These are phyloP conservation scores for Cheilinus undulatus DNA, from an alignment of 2,113 vertebrate species.

Conservation along the genomic window DNA sequence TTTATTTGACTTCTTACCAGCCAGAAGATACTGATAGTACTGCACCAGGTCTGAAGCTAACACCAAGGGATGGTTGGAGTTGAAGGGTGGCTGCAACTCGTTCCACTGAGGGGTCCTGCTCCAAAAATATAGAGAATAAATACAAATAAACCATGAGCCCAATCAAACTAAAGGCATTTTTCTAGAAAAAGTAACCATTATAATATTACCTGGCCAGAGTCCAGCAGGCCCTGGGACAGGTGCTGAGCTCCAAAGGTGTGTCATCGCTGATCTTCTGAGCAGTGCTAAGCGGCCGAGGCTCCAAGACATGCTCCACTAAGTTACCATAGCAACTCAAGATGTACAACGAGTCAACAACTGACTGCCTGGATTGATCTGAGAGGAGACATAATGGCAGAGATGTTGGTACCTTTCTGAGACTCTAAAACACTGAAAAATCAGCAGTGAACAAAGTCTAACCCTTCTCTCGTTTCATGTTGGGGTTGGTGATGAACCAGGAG, in stretches of 20 bases:
- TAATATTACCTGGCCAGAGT: constrained; percentile 89
- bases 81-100: constrained; percentile 97
- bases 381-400: neutral
- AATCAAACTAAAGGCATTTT: accelerated
- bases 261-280: constrained; percentile 95
- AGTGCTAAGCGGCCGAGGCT: constrained; percentile 93
- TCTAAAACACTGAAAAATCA: neutral
- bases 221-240: constrained; percentile 95
- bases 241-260: constrained; percentile 93
- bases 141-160: constrained; percentile 38
- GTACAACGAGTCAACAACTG: constrained; percentile 93
- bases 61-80: constrained; percentile 93
- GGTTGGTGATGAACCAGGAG: constrained; percentile 97
- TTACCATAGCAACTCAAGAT: constrained; percentile 96
- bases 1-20: constrained; percentile 87
- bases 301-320: constrained; percentile 94
- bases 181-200: neutral
- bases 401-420: neutral
- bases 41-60: constrained; percentile 95
- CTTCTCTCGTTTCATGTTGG: constrained; percentile 96
- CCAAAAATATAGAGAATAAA: constrained; percentile 26
- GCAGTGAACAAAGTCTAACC: constrained; percentile 79
- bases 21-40: constrained; percentile 93
- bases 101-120: constrained; percentile 97
- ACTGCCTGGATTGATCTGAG: constrained; percentile 94